A percentile compares a stretch with the other conserved stretches of the same genome.
Conservation (phyloP, 1,140 invertebrate species). For the Procambarus virginalis region DNA sequence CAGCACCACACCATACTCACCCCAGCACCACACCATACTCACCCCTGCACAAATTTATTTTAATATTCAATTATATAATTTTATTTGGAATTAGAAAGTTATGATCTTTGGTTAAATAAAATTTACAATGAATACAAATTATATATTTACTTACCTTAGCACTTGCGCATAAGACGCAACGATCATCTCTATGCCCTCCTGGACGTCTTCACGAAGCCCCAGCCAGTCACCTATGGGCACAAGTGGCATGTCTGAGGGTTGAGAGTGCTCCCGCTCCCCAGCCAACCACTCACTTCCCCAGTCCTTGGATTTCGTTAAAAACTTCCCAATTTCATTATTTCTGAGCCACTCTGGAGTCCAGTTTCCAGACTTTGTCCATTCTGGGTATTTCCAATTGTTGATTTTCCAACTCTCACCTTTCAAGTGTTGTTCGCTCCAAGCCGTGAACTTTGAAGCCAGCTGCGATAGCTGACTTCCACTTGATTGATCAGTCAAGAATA, state of each 20-base stretch:
- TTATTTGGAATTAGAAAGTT: too few species aligned
- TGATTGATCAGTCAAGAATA: neutral
- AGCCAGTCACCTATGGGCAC: conserved; percentile 39
- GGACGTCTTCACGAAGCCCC: conserved; percentile 9
- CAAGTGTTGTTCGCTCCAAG: conserved; percentile 11
- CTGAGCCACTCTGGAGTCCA: conserved; percentile 46
- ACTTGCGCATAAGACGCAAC: neutral
- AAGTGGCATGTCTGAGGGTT: neutral
- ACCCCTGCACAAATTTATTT: too few species aligned
- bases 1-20: too few species aligned
- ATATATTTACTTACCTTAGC: neutral
- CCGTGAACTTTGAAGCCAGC: neutral
- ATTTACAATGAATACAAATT: too few species aligned
- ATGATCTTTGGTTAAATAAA: too few species aligned
- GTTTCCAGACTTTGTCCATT: conserved; percentile 18
- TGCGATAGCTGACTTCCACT: neutral
- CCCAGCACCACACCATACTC: too few species aligned
- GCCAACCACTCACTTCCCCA: conserved; percentile 35
- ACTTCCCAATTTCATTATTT: neutral
- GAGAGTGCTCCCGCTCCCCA: conserved; percentile 23
- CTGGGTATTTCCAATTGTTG: conserved; percentile 7
- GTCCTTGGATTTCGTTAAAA: neutral
- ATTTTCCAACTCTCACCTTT: conserved; percentile 26
- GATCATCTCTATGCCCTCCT: conserved; percentile 21
- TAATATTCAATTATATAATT: too few species aligned